These are phyloP conservation scores for Phocoena phocoena DNA, from an alignment of 2,113 vertebrate genomes.

Conservation along the genomic window DNA sequence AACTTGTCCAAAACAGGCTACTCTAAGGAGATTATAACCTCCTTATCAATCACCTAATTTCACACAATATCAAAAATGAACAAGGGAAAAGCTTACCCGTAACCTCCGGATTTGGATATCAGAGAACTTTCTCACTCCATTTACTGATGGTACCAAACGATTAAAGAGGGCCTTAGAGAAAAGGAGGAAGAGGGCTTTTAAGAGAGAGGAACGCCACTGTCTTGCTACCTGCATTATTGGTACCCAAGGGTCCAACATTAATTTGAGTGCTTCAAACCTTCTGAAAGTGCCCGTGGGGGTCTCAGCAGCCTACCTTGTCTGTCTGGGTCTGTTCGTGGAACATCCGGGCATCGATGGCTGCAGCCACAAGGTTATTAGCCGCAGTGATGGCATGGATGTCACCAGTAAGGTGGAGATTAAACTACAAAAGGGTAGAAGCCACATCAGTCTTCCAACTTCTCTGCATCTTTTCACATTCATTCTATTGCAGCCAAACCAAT, in stretches of 20 bases:
- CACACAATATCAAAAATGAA: not conserved
- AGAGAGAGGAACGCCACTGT: not conserved
- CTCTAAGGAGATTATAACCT: not conserved
- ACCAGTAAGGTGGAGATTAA: conserved; percentile 98
- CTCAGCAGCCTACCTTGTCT: conserved; percentile 89
- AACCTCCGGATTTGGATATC: conserved; percentile 93
- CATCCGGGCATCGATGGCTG: conserved; percentile 94
- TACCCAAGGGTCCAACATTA: not conserved
- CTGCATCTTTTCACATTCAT: not conserved
- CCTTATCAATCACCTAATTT: not conserved
- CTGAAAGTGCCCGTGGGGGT: not conserved
- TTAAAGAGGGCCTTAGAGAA: conserved; percentile 91
- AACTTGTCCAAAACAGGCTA: not conserved
- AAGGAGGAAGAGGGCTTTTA: conserved; percentile 12
- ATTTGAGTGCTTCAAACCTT: not conserved
- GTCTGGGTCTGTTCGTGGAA: conserved; percentile 96
- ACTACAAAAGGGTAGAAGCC: conserved; percentile 83
- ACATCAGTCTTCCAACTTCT: conserved; percentile 35
- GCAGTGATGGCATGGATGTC: conserved; percentile 99
- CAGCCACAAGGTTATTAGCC: conserved; percentile 96
- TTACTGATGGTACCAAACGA: conserved; percentile 92
- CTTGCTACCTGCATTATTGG: not conserved
- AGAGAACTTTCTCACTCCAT: conserved; percentile 91
- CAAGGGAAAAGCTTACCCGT: conserved; percentile 82
- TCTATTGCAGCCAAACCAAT: too few relatives aligned